A percentile compares a stretch with the other conserved stretches of the same genome.
Evolutionary conservation across 2,797 vertebrate genomes (phyloP).

Genomic region (Scomberomorus guttatus): DNA sequence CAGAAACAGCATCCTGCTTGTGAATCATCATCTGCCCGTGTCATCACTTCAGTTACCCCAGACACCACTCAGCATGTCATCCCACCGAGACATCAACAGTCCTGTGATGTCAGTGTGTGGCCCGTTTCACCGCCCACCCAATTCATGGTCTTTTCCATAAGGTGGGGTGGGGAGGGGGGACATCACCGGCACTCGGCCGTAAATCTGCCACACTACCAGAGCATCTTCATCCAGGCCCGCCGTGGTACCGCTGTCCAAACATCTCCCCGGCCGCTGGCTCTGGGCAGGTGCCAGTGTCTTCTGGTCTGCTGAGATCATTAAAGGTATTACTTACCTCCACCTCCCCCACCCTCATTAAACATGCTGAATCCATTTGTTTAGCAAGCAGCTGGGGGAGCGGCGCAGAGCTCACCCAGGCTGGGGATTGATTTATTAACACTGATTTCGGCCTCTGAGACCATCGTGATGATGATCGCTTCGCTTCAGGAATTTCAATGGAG

Average conservation of each 20-base stretch:
- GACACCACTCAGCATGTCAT: slow-evolving; percentile 23
- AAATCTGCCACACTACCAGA: slow-evolving; percentile 70
- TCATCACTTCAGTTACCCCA: slow-evolving; percentile 60
- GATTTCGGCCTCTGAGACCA: slow-evolving; percentile 76
- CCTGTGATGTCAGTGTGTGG: slow-evolving; percentile 64
- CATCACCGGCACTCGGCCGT: slow-evolving; percentile 44
- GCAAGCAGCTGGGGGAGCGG: slow-evolving; percentile 72
- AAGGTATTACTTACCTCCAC: slow-evolving; percentile 74
- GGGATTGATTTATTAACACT: slow-evolving; percentile 82
- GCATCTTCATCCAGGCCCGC: slow-evolving; percentile 63
- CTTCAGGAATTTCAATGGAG: slow-evolving; percentile 72
- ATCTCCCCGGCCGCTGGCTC: slow-evolving; percentile 49
- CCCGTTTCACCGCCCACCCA: slow-evolving; percentile 39
- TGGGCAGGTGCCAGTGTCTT: slow-evolving; percentile 70
- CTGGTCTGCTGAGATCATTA: slow-evolving; percentile 81
- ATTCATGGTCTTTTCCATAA: slow-evolving; percentile 59
- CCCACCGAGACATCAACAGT: slow-evolving; percentile 32
- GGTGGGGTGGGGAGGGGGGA: neutral
- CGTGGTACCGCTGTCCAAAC: slow-evolving; percentile 55
- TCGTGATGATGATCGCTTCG: slow-evolving; percentile 57
- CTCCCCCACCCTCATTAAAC: slow-evolving; percentile 77
- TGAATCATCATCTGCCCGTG: slow-evolving; percentile 54
- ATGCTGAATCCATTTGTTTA: slow-evolving; percentile 84
- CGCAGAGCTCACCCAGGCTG: slow-evolving; percentile 60
- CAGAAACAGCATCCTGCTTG: slow-evolving; percentile 11